A percentile compares a stretch with the other conserved stretches of the same genome.
Conservation (phyloP, 2,888 invertebrate species). For the Drosophila imparisetae region DNA sequence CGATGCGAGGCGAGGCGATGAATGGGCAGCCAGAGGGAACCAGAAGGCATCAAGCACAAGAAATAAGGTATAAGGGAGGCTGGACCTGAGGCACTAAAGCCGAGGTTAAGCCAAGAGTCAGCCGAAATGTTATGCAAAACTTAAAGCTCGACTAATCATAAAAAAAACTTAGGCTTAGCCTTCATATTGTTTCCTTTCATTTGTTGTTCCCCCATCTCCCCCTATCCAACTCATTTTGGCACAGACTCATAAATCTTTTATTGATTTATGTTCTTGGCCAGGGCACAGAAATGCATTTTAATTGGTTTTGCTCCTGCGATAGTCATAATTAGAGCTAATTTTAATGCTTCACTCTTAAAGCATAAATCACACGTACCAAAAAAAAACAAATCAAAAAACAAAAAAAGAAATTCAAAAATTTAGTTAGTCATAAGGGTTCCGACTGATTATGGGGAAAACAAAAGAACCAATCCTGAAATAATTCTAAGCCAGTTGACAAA, state of each 20-base stretch:
- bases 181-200: slow-evolving; percentile 26
- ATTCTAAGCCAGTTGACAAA: slow-evolving; percentile 51
- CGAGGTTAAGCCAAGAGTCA: slow-evolving; percentile 13
- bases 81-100: slow-evolving; percentile 2
- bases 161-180: slow-evolving; percentile 69
- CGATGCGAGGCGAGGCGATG: slow-evolving; percentile 26
- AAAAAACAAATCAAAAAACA: background rate
- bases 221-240: slow-evolving; percentile 18
- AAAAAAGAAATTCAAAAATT: slow-evolving; percentile 7
- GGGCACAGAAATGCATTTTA: slow-evolving; percentile 72
- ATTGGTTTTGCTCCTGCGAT: slow-evolving; percentile 69
- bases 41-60: slow-evolving; percentile 4
- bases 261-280: slow-evolving; percentile 70
- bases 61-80: background rate
- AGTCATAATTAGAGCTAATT: slow-evolving; percentile 80
- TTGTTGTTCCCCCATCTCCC: background rate
- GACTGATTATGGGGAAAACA: slow-evolving; percentile 1
- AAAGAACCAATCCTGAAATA: background rate
- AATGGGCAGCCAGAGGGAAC: slow-evolving; percentile 48
- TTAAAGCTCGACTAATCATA: slow-evolving; percentile 70
- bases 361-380: slow-evolving; percentile 68
- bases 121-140: slow-evolving; percentile 76
- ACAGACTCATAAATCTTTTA: slow-evolving; percentile 78
- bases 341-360: slow-evolving; percentile 56
- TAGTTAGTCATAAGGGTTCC: slow-evolving; percentile 58